phyloP scores from a whole-genome alignment of 2,888 invertebrate genomes.

The Boloria euphrosyne region DNA sequence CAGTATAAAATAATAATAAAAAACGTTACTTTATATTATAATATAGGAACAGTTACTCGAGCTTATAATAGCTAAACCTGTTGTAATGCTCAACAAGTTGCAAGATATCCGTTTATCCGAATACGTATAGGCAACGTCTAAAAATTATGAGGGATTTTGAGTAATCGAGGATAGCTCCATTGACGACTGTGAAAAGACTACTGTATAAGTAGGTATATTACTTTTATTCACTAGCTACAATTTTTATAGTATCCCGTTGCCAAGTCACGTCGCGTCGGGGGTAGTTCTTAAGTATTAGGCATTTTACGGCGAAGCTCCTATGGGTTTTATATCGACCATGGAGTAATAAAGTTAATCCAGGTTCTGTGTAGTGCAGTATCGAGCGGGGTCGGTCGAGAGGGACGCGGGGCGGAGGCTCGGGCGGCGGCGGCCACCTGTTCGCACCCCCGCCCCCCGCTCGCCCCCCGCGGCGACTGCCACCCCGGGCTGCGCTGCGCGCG shows the following conservation, averaged over 20 bases:
- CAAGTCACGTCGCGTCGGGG: constrained; percentile 63
- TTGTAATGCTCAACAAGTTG: constrained; percentile 56
- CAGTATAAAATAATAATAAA: neutral
- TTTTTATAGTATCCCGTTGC: constrained; percentile 53
- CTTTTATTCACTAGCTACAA: constrained; percentile 41
- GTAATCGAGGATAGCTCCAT: constrained; percentile 25
- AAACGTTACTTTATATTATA: constrained; percentile 11
- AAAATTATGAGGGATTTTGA: constrained; percentile 37
- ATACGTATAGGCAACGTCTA: constrained; percentile 23
- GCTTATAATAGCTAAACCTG: constrained; percentile 41
- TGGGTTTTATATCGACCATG: constrained; percentile 62
- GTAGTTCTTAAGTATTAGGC: constrained; percentile 44
- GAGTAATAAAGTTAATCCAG: constrained; percentile 76
- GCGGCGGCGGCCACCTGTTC: constrained; percentile 71
- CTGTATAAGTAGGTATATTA: constrained; percentile 30
- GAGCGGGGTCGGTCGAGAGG: constrained; percentile 52
- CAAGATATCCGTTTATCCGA: constrained; percentile 38
- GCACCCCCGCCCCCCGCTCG: constrained; percentile 45
- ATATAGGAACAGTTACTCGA: constrained; percentile 27
- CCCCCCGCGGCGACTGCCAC: constrained; percentile 44
- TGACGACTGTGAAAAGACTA: constrained; percentile 36
- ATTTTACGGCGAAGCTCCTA: constrained; percentile 46
- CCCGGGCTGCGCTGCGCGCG: constrained; percentile 64
- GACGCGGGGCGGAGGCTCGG: constrained; percentile 48
- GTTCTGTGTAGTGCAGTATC: constrained; percentile 68